Percentiles rank a stretch among this genome's conserved stretches.
phyloP scores from a whole-genome alignment of 2,113 vertebrate species.

The Neodontobutis hainanensis region DNA sequence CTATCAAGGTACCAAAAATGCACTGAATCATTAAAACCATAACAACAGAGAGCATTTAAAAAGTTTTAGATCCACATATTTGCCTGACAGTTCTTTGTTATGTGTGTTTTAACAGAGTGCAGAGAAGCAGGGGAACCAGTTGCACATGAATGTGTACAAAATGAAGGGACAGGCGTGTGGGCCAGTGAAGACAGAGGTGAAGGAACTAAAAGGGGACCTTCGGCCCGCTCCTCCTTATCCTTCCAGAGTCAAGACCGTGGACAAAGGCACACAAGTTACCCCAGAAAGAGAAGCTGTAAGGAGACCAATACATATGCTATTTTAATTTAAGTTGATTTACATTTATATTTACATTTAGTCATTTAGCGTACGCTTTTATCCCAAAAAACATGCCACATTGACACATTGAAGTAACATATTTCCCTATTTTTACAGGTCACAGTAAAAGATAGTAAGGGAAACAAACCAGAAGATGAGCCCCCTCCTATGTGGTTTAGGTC shows the following conservation, averaged over 20 bases:
- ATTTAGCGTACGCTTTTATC: too few species aligned
- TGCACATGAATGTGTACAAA: constrained; percentile 93
- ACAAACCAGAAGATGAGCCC: constrained; percentile 80
- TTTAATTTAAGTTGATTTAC: not conserved
- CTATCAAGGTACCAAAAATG: constrained; percentile 86
- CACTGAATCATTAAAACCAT: not conserved
- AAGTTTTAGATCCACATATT: not conserved
- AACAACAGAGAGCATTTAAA: too few species aligned
- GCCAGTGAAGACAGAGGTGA: constrained; percentile 72
- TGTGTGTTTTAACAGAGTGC: constrained; percentile 81
- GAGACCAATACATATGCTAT: not conserved
- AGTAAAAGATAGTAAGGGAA: constrained; percentile 75
- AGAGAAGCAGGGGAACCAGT: constrained; percentile 88
- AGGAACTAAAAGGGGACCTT: constrained; percentile 80
- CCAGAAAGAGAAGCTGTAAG: constrained; percentile 79
- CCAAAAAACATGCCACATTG: too few species aligned
- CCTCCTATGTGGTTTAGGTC: constrained; percentile 94
- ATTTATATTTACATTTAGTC: too few species aligned
- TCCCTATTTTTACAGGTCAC: constrained; percentile 59
- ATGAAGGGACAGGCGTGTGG: constrained; percentile 69
- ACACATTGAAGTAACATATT: not conserved
- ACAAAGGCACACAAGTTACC: constrained; percentile 82
- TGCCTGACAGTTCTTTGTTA: not conserved
- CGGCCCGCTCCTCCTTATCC: constrained; percentile 81
- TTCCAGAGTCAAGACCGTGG: constrained; percentile 80